Base-by-base conservation (phyloP, 2,888 invertebrate genomes). In the Conops quadrifasciatus region DNA sequence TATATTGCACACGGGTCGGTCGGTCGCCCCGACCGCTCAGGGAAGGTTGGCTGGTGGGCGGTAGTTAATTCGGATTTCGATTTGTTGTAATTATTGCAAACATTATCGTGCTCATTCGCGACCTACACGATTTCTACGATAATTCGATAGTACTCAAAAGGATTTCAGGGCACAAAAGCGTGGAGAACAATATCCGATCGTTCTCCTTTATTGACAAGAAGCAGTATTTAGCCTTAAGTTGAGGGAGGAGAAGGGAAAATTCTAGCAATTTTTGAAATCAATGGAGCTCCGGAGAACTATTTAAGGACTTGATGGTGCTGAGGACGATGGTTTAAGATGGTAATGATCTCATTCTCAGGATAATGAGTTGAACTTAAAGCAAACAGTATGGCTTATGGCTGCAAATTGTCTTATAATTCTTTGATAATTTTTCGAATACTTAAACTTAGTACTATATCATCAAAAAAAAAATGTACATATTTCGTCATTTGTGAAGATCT, bases 61-160 rank as follows among this genome's bases (percentile, higher is more conserved):
- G 58, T 59, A 47, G 70, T 60, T 67, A 56, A 67, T 74, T 71
- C 63, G 58, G 19, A 26, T 56, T 73, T 59, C 67, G 56, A 71
- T 72, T 74, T 70, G 62, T 58, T 67, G 76, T 72, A 75, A 78
- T 77, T 77, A 77, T 73, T 64, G 71, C 58, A 73, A 72, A 70
- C 70, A 53, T 3, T 30, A 59, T 49, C 36, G 47, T 28, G 24
- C 36, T 63, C 47, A 45, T 63, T 63, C 21, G 45, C 1, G 26
- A 47, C 19, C 36, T 36, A 36, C 4, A 36, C 4, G 5, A 36
- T 36, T 36, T 36, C 36, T 36, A 36, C 36, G 36, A 36, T 36
- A 36, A 36, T 36, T 43, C 45, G 11, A 24, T 58, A 16, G 26
- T 13, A 28, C 45, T 62, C 24, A 9, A 45, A 63, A 45, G 9